phyloP scores from a whole-genome alignment of 2,113 vertebrate species.

The Campylomormyrus tamandua region DNA sequence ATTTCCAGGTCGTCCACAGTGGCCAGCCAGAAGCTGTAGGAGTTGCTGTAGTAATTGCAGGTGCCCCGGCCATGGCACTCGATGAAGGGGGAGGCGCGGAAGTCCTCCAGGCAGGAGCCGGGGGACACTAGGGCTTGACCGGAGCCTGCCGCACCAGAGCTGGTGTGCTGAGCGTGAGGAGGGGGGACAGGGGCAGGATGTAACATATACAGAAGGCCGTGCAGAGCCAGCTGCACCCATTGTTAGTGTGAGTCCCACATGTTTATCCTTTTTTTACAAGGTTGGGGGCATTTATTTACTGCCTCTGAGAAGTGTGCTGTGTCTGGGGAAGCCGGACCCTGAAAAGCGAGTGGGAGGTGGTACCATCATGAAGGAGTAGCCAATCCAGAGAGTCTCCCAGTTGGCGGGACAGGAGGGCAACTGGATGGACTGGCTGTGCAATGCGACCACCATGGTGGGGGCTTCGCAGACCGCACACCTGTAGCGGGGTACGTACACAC shows the following conservation, averaged over 20 bases:
- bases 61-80: not conserved
- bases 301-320: not conserved
- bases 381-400: conserved; percentile 90
- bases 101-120: not conserved
- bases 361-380: conserved; percentile 99
- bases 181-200: not conserved
- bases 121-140: not conserved
- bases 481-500: conserved; percentile 37
- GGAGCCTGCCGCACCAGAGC: not conserved
- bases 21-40: not conserved
- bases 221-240: not conserved
- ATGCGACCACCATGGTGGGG: conserved; percentile 89
- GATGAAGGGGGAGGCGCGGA: not conserved
- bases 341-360: not conserved
- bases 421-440: conserved; percentile 95
- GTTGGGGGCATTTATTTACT: not conserved
- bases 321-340: not conserved
- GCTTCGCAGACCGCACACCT: conserved; percentile 94
- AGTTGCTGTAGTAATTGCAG: not conserved
- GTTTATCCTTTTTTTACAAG: not conserved
- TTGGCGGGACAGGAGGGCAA: conserved; percentile 75
- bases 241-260: not conserved
- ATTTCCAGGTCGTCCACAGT: not conserved
- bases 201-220: not conserved
- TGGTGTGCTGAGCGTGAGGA: not conserved